Evolutionary conservation across 2,113 vertebrate genomes (phyloP), one percentile per base, ranked within the genome.

Genomic region (Zosterops borbonicus): DNA sequence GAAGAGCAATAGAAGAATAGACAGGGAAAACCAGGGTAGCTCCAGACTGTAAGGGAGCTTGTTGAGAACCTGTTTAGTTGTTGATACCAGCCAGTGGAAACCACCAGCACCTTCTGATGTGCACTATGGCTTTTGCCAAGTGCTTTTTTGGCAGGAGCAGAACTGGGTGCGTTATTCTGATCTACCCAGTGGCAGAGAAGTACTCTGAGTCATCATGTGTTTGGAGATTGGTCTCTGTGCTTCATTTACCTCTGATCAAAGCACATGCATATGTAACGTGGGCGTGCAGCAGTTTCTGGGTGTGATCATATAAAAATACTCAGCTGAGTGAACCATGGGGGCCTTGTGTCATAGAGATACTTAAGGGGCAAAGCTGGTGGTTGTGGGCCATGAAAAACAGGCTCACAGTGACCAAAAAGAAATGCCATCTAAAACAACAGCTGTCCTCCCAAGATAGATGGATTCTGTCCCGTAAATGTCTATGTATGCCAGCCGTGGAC

Each of bases 221-320:
- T 55, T 92, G 73, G 47, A 56, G 63, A 50, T 75, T 74, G 49
- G 60, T 67, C 76, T 92, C 60, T 88, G 35, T 83, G 87, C 55
- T 63, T 94, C 44, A 5, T 64, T 97, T 93, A 49, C 56, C 68
- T 89, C 53, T 64, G 62, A 70, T 78, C 65, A 69, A 90, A 95
- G 85, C 82, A 64, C 35, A 4, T 46, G 44, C 81, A 44, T 29
- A 4, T 70, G 22, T 59, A 77, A 59, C 0, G 2, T 93, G 87
- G 82, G 88, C 2, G 5, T 92, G 76, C 50, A 94, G 85, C 42
- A 81, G 69, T 95, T 88, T 90, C 86, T 93, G 90, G 68, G 83
- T 92, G 89, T 96, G 89, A 65, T 78, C 53, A 33, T 53, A 35
- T 46, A 63, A 73, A 87, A 92, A n/a, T 39, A 20, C 8, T 21